Evolutionary conservation across 2,888 invertebrate genomes (phyloP), one percentile per base, ranked within the genome.

Genomic region (Rhagophthalmus giganteus): DNA sequence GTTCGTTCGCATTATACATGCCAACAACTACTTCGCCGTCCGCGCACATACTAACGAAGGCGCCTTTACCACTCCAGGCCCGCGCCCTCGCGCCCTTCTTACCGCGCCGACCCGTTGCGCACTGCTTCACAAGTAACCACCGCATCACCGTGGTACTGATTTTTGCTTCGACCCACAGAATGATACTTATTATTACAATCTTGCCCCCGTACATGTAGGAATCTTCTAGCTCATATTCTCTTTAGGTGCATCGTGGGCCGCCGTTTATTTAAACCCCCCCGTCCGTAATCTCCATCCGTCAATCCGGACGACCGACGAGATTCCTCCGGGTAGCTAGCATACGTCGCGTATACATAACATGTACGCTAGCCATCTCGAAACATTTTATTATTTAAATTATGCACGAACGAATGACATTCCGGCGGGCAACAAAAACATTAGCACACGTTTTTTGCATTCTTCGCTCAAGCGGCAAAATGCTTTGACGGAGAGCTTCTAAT

Each of bases 81-180:
- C 79, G 71, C 79, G 75, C 78, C 78, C 78, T 77, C 77, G 61
- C 68, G 60, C 74, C 74, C 74, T 74, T 76, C 76, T 68, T 74
- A 69, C 68, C 66, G 72, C 74, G 72, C 60, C 74, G 74, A 76
- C 75, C 57, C 70, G 71, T 71, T 73, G 73, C 74, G 74, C 73
- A 73, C 71, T 73, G 71, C 70, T 71, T 69, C 69, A 64, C 66
- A 70, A 71, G 71, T 69, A 71, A 72, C 72, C 71, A 70, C 73
- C 71, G 71, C 73, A 72, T 70, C 70, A 70, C 66, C 57, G 47
- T 48, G 66, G 63, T 69, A 70, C 72, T 71, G 72, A 72, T 72
- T 72, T 72, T 70, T 71, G 65, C 62, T 65, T 58, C 60, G 58
- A 60, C 59, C 62, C 60, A 46, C 56, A 45, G 49, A 55, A 48